Evolutionary conservation across 2,888 invertebrate genomes (phyloP), one percentile per base, ranked within the genome.

Genomic region (Serrognathus titanus): DNA sequence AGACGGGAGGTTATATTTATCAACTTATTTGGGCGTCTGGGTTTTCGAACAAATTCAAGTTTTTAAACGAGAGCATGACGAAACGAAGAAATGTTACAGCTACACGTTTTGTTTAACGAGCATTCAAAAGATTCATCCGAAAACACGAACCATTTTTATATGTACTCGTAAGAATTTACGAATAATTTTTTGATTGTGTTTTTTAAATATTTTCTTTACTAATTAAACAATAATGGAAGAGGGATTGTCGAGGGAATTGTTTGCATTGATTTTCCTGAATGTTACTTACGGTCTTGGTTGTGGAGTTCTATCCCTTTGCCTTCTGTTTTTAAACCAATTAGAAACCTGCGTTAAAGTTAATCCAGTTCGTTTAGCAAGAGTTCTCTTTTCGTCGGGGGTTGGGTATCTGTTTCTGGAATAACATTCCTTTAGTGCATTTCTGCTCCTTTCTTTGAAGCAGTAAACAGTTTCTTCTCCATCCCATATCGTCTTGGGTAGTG

Each of bases 381-480:
- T 89, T 64, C 92, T 84, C 78, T 97, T 97, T 74, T 97, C 97
- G 68, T 96, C 95, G 0, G 93, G 93, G 0, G 90, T 92, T 0
- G 94, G 94, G 71, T 94, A 94, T 73, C 91, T 83, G 79, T 93
- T 94, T 67, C 88, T 85, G 58, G 85, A 81, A 75, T 97, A 97
- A 73, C 92, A 95, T 75, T 94, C 94, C 77, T 94, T 95, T 47
- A 98, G 80, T 0, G 93, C 94, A 72, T 91, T 94, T 63, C 98
- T 84, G 66, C 95, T 94, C 65, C 94, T 90, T 77, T 98, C 98
- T 75, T 97, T 98, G 80, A 99, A 99, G 76, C 97, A 97, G 76
- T 99, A 99, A 0, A 97, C 90, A 0, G 95, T 97, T 75, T 98
- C 97, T 73, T 99, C 98, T 0, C 99, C 99, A 75, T 99, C 98